phyloP scores from a whole-genome alignment of 2,888 invertebrate species.

The Antheraea assamensis region DNA sequence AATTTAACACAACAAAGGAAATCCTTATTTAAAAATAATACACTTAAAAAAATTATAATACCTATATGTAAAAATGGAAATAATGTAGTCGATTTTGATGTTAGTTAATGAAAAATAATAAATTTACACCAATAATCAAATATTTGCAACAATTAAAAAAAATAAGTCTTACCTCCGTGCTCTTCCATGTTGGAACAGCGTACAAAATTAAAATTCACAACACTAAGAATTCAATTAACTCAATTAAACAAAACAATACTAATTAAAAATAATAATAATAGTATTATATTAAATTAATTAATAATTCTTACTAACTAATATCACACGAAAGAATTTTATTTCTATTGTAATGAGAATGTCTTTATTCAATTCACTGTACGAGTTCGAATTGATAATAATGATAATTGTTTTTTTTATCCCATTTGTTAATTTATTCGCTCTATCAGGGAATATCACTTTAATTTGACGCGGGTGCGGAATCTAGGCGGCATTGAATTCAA shows the following conservation, averaged over 20 bases:
- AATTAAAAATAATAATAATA: constrained; percentile 35
- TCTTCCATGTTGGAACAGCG: constrained; percentile 59
- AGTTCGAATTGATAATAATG: constrained; percentile 14
- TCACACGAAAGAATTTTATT: constrained; percentile 55
- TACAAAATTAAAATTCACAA: constrained; percentile 26
- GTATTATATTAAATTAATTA: constrained; percentile 15
- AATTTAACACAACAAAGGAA: not conserved
- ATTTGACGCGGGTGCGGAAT: constrained; percentile 68
- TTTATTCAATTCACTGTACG: constrained; percentile 18
- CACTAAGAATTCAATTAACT: constrained; percentile 37
- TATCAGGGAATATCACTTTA: constrained; percentile 49
- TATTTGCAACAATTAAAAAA: not conserved
- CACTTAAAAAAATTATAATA: not conserved
- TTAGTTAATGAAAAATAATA: not conserved
- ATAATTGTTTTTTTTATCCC: constrained; percentile 54
- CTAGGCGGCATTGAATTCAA: constrained; percentile 57
- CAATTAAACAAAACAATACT: constrained; percentile 3
- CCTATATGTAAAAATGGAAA: not conserved
- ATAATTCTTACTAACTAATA: constrained; percentile 65
- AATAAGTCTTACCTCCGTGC: constrained; percentile 60
- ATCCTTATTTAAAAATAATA: not conserved
- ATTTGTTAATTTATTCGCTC: constrained; percentile 48
- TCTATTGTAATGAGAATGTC: constrained; percentile 20
- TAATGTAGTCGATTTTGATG: not conserved
- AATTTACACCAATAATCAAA: not conserved